Conservation (phyloP, 2,797 vertebrate species). For the Aselliscus stoliczkanus region DNA sequence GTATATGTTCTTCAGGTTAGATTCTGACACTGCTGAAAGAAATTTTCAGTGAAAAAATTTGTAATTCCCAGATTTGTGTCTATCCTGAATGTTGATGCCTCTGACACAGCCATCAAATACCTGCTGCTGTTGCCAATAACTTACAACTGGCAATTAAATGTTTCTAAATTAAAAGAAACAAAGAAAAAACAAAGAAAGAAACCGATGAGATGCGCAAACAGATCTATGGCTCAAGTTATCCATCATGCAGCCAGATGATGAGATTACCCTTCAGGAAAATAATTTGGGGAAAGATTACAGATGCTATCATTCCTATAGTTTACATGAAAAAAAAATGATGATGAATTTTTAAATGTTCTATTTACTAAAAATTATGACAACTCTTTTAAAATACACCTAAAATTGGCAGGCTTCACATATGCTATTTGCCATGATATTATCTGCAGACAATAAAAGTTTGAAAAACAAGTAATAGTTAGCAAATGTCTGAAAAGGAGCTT, state of each 20-base stretch:
- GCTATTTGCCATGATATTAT: background rate
- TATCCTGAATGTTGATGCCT: background rate
- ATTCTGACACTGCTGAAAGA: background rate
- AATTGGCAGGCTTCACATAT: background rate
- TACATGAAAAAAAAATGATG: background rate
- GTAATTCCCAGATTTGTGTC: background rate
- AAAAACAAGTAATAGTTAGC: background rate
- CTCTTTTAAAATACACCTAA: constrained; percentile 3
- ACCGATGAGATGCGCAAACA: background rate
- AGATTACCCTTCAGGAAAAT: background rate
- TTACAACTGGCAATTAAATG: background rate
- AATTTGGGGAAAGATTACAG: background rate
- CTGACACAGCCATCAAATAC: background rate
- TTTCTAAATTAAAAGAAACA: constrained; percentile 21
- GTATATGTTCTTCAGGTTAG: background rate
- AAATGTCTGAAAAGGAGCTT: background rate
- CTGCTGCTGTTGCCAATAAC: background rate
- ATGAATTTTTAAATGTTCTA: background rate
- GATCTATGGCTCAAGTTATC: background rate
- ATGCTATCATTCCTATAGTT: background rate
- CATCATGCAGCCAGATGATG: background rate
- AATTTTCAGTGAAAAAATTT: constrained; percentile 5
- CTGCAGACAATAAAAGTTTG: background rate
- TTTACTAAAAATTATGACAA: background rate
- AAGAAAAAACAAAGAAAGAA: background rate